Conservation (phyloP, 2,113 vertebrate species). For the Odobenus rosmarus region DNA sequence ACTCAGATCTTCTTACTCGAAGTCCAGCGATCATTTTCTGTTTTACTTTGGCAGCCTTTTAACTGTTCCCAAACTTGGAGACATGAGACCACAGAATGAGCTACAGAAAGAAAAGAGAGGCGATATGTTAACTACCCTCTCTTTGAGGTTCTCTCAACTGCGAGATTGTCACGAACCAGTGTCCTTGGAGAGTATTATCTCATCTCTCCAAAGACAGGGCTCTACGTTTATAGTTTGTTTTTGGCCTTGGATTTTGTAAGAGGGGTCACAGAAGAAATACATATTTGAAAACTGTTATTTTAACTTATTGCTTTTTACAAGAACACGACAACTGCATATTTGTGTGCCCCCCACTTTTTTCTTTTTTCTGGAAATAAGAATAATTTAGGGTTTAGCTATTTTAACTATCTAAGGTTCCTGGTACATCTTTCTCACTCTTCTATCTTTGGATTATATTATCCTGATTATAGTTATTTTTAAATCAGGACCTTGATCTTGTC, state of each 20-base stretch:
- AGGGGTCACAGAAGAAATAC: background rate
- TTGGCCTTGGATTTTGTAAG: background rate
- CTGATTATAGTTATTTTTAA: background rate
- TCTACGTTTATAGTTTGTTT: background rate
- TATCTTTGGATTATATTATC: background rate
- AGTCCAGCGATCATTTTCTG: background rate
- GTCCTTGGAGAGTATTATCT: background rate
- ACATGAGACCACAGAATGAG: background rate
- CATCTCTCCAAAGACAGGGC: background rate
- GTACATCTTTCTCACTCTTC: background rate
- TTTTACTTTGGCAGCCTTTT: background rate
- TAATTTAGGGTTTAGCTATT: background rate
- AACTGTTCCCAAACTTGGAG: background rate
- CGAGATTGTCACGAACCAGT: background rate
- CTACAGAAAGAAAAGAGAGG: background rate
- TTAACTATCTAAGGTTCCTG: background rate
- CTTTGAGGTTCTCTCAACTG: background rate
- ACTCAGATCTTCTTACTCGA: background rate
- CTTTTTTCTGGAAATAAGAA: background rate
- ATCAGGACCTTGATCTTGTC: background rate
- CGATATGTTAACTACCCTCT: background rate
- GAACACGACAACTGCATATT: background rate
- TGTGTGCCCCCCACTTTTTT: rapidly evolving
- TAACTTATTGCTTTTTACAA: background rate
- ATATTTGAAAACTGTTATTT: background rate